Evolutionary conservation across 53 echinoderm and acorn worm genomes (phyloP).

Genomic region (Holothuria scabra): DNA sequence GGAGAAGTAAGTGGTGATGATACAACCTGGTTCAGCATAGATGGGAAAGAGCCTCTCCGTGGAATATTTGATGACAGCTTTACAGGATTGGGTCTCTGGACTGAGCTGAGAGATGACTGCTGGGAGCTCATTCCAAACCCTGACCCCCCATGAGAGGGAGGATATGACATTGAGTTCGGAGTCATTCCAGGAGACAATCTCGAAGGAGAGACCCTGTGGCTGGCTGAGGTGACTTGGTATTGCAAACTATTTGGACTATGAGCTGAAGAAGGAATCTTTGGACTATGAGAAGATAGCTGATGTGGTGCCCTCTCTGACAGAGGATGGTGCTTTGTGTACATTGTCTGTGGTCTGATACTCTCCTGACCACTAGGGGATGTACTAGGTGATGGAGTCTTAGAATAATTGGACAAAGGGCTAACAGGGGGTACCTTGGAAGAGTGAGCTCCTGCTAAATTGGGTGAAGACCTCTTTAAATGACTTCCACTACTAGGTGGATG

Average conservation of each 20-base stretch:
- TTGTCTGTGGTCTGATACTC: slow-evolving; percentile 32
- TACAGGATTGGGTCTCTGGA: slow-evolving; percentile 6
- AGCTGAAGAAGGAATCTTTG: slow-evolving; percentile 10
- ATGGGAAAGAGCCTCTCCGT: slow-evolving; percentile 35
- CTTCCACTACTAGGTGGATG: not conserved
- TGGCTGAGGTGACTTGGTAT: not conserved
- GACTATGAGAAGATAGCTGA: slow-evolving; percentile 2
- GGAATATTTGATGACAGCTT: slow-evolving; percentile 7
- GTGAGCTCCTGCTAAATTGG: not conserved
- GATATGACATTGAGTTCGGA: slow-evolving; percentile 2
- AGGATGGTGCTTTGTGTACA: slow-evolving; percentile 34
- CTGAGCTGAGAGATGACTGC: slow-evolving; percentile 14
- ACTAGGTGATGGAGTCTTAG: slow-evolving; percentile 26
- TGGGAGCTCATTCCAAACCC: not conserved
- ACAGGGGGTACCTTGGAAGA: not conserved
- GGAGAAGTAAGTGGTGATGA: slow-evolving; percentile 42
- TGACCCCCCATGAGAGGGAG: not conserved
- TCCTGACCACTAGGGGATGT: slow-evolving; percentile 32
- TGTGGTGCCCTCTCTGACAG: not conserved
- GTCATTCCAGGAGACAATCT: slow-evolving; percentile 25
- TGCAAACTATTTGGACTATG: slow-evolving; percentile 10
- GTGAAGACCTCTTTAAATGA: slow-evolving; percentile 7
- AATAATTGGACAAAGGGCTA: slow-evolving; percentile 14
- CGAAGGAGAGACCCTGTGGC: slow-evolving; percentile 20
- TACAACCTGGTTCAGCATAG: slow-evolving; percentile 22